Evolutionary conservation across 2,113 vertebrate species (phyloP), one percentile per base, ranked within the genome.

Genomic region (Ceuthmochares aereus): DNA sequence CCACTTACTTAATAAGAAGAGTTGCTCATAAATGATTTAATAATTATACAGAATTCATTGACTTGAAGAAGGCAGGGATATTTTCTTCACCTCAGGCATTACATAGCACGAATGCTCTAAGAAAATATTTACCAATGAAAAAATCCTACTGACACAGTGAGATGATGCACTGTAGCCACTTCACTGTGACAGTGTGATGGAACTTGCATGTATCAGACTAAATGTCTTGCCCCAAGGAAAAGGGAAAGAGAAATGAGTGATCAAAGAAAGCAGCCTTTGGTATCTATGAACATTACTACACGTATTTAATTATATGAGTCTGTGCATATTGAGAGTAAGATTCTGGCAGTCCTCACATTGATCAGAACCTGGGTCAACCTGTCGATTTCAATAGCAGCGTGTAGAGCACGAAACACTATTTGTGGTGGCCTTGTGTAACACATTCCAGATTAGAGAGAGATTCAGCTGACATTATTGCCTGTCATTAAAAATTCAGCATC

Each of bases 401-500:
- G 25, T 32, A 89, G 43, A 76, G 12, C 21, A 77, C 29, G n/a
- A 91, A 86, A 22, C 12, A 21, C 23, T 63, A 32, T 91, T 64
- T 40, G 40, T 60, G 43, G 66, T 78, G 55, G 18, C 27, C 16
- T 10, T 7, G 8, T 76, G 47, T 73, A 64, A 73, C 27, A 89
- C 40, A 73, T 69, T 91, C 74, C 49, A 72, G 70, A 72, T 52
- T 49, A 84, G 43, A 89, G 37, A 37, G 1, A 42, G 27, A 75
- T 75, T 64, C 77, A 78, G 25, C 21, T 91, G 77, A 60, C 21
- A 68, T 75, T 78, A 84, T 59, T 89, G 54, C 7, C 45, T 64
- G 12, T 13, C 43, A 59, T 96, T 91, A 96, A 96, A 96, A 91
- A 94, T 89, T 89, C 84, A 95, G 29, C 84, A 94, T 66, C 54